Conservation (phyloP, 2,888 invertebrate genomes). For the Zhuqinia jingwanae region DNA sequence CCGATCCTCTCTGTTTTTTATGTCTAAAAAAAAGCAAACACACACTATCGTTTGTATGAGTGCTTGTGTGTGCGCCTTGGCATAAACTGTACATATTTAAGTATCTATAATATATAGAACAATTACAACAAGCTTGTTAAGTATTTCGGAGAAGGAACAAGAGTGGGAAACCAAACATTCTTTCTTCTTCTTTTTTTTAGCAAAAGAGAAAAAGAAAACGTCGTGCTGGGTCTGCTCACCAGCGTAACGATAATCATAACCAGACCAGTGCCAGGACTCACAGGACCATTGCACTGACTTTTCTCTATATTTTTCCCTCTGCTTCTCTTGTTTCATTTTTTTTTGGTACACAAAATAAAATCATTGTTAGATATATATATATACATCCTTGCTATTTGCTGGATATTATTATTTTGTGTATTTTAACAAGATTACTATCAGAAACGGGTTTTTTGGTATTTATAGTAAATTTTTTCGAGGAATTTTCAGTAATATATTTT, state of each 20-base stretch:
- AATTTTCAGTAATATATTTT: no score
- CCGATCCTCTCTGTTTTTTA: not conserved
- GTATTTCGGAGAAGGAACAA: conserved; percentile 16
- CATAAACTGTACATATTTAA: not conserved
- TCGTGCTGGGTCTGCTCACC: not conserved
- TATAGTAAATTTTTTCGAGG: no score
- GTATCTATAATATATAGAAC: not conserved
- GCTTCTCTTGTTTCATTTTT: not conserved
- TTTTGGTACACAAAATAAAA: not conserved
- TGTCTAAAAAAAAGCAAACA: no score
- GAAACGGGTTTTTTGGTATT: no score
- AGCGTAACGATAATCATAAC: not conserved
- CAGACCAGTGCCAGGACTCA: not conserved
- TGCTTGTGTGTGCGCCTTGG: not conserved
- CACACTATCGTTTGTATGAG: no score
- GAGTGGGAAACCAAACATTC: conserved; percentile 6
- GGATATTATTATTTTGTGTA: no score
- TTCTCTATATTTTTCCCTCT: not conserved
- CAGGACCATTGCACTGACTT: conserved; percentile 2
- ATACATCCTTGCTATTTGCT: not conserved
- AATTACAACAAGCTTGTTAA: conserved; percentile 40
- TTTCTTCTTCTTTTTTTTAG: no score
- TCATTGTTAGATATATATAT: not conserved
- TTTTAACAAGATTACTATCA: conserved; percentile 30
- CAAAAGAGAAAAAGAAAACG: conserved; percentile 13